Evolutionary conservation across 2,797 vertebrate species (phyloP), one percentile per base, ranked within the genome.

Genomic region (Syndactyla subalaris): DNA sequence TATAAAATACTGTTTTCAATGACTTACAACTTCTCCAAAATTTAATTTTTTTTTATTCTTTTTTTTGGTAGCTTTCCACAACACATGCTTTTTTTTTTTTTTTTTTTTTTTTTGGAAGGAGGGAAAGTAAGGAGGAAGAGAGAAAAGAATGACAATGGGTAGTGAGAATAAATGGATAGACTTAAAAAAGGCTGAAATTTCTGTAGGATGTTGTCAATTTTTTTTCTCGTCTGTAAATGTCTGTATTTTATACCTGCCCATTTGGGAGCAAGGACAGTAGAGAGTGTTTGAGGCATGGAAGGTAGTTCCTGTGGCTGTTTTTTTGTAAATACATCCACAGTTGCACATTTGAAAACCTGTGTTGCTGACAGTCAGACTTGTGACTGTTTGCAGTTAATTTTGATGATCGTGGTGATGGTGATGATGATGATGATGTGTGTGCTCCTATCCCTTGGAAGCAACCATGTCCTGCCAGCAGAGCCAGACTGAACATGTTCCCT

Each of bases 351-450:
- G 17, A 71, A 82, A 82, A 58, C 15, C 20, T 41, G 6, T 65
- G 52, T 78, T 62, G 55, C 48, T 66, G 51, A 48, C 15, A 32
- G 19, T 45, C 51, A 73, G 48, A 5, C 1, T 10, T 62, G 26
- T 63, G 48, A 73, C 19, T 63, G 9, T 39, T 38, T 26, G 24
- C 16, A n/a, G 26, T 21, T 62, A 46, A 39, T 43, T 62, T 48
- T 30, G 57, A 41, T 1, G 2, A 3, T 4, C 2, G 36, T 36
- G n/a, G 29, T 52, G 51, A 58, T 36, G n/a, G 29, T 52, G 51
- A 34, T 29, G 59, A 45, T 0, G 59, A 45, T 0, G 1, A 6
- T 8, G 10, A 9, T 23, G 4, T 13, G 14, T 48, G 38, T 51
- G 20, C 10, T 85, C 48, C 38, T 61, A 21, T 5, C 14, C 14